Conservation (phyloP, 2,888 invertebrate species). For the Seira ritae region DNA sequence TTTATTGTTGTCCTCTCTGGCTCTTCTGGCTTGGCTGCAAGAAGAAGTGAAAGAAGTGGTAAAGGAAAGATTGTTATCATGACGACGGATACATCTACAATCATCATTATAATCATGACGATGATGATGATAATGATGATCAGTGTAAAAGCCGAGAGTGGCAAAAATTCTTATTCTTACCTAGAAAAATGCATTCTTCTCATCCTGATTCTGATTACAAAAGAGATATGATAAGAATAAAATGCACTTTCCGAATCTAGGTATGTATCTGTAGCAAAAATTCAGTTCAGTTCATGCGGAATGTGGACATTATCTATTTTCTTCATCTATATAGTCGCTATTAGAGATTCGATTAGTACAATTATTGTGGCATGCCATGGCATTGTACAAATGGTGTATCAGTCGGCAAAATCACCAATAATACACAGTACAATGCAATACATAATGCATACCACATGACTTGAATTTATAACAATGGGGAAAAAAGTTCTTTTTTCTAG, state of each 20-base stretch:
- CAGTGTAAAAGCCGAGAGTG: slow-evolving; percentile 4
- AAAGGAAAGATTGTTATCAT: slow-evolving; percentile 7
- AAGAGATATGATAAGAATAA: too few relatives aligned
- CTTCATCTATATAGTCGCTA: slow-evolving; percentile 9
- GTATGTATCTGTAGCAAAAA: background rate
- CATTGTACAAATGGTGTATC: too few relatives aligned
- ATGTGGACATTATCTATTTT: slow-evolving; percentile 8
- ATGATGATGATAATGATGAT: slow-evolving; percentile 5
- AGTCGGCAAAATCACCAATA: too few relatives aligned
- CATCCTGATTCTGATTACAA: background rate
- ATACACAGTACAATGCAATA: too few relatives aligned
- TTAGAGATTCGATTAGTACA: background rate
- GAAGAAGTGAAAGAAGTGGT: background rate
- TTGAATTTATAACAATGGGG: too few relatives aligned
- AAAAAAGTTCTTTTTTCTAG: too few relatives aligned
- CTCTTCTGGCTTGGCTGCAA: too few relatives aligned
- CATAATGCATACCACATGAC: too few relatives aligned
- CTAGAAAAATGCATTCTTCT: slow-evolving; percentile 14
- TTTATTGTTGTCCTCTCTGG: background rate
- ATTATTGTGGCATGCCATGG: background rate
- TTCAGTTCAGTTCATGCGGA: too few relatives aligned
- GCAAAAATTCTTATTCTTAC: slow-evolving; percentile 9
- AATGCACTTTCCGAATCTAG: too few relatives aligned
- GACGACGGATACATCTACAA: slow-evolving; percentile 9
- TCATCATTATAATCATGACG: slow-evolving; percentile 17